Percentiles rank a stretch among this genome's conserved stretches.
phyloP scores from a whole-genome alignment of 2,113 vertebrate genomes.

The Trogon melanurus region DNA sequence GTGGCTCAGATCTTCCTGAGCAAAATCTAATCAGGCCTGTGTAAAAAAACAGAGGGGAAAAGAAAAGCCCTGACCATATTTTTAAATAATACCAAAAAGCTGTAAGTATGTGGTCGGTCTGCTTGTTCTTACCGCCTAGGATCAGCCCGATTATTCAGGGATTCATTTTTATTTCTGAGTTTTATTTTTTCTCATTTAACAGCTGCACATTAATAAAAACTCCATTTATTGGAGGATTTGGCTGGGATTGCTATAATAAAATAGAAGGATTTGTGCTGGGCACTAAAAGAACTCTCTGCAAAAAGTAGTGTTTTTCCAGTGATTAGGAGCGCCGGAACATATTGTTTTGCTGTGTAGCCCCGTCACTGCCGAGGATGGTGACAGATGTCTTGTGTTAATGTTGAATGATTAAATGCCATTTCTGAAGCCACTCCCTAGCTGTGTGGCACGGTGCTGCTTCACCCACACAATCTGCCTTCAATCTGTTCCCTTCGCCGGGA shows the following conservation, averaged over 20 bases:
- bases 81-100: conserved; percentile 69
- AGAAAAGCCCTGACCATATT: conserved; percentile 2
- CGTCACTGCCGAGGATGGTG: conserved; percentile 54
- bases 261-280: conserved; percentile 77
- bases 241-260: conserved; percentile 81
- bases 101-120: conserved; percentile 41
- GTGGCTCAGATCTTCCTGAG: neutral
- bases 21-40: conserved; percentile 42
- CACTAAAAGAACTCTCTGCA: conserved; percentile 73
- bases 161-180: conserved; percentile 71
- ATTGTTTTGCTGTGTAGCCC: conserved; percentile 72
- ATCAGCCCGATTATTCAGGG: conserved; percentile 66
- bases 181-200: conserved; percentile 75
- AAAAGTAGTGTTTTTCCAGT: conserved; percentile 78
- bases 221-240: conserved; percentile 79
- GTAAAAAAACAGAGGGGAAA: neutral
- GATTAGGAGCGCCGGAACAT: conserved; percentile 80
- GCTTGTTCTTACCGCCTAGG: conserved; percentile 45
- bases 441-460: conserved; percentile 38
- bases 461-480: conserved; percentile 78
- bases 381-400: conserved; percentile 86
- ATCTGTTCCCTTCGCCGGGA: conserved; percentile 70
- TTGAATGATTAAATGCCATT: conserved; percentile 83
- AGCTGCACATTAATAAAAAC: conserved; percentile 80
- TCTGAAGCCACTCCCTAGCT: conserved; percentile 72